phyloP scores from a whole-genome alignment of 2,797 vertebrate species.

The Tolypeutes matacus region DNA sequence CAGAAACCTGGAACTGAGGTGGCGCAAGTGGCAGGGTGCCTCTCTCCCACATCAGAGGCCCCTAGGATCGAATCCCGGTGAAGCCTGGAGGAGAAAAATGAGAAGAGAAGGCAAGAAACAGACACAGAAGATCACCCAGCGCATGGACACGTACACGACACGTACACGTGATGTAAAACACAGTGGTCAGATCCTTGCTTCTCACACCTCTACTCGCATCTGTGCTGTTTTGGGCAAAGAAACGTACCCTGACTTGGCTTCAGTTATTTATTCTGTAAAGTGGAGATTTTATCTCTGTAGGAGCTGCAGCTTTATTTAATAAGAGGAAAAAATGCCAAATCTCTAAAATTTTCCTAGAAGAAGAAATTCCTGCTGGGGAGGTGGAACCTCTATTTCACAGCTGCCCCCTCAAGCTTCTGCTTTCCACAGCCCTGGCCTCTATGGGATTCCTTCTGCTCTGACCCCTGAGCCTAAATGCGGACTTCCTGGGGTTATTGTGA shows the following conservation, averaged over 20 bases:
- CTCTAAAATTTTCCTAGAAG: not conserved
- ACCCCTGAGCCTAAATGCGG: not conserved
- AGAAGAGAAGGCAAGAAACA: no score
- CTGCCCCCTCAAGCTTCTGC: not conserved
- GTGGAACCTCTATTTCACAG: not conserved
- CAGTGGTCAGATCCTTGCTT: not conserved
- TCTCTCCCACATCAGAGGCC: no score
- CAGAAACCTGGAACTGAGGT: no score
- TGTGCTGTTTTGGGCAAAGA: not conserved
- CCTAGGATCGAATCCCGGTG: no score
- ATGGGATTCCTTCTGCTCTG: not conserved
- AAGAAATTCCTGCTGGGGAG: not conserved
- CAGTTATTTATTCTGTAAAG: not conserved
- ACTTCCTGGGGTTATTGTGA: not conserved
- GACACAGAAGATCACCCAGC: no score
- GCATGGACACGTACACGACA: no score
- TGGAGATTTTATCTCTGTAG: not conserved
- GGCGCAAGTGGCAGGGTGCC: no score
- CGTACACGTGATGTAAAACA: not conserved
- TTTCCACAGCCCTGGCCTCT: not conserved
- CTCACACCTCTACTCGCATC: not conserved
- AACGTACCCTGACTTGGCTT: not conserved
- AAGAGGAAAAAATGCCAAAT: not conserved
- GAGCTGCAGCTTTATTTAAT: not conserved
- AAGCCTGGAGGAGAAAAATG: no score